Percentiles rank a stretch among this genome's conserved stretches.
Conservation (phyloP, 2,797 vertebrate genomes). For the Pseudopleuronectes americanus region DNA sequence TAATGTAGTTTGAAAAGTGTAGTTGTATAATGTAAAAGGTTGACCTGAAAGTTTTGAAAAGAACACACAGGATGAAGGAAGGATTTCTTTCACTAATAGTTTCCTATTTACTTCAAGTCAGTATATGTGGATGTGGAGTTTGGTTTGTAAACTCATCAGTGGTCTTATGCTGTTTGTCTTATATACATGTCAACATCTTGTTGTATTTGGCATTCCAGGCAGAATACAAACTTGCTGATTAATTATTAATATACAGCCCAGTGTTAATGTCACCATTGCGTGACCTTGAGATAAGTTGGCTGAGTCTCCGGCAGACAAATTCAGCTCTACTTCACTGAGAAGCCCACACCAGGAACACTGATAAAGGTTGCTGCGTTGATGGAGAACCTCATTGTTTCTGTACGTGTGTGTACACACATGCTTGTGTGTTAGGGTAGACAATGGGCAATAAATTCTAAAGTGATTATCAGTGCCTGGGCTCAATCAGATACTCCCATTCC, state of each 20-base stretch:
- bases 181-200: not conserved
- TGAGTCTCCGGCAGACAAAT: conserved; percentile 17
- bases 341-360: conserved; percentile 8
- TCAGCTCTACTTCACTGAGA: conserved; percentile 23
- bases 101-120: not conserved
- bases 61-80: not conserved
- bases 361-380: conserved; percentile 37
- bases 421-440: conserved; percentile 59
- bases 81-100: not conserved
- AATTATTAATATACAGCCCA: conserved; percentile 13
- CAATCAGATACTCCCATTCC: conserved; percentile 58
- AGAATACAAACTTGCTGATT: not conserved
- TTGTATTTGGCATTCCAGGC: not conserved
- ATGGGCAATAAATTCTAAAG: conserved; percentile 65
- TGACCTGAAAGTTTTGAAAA: not conserved
- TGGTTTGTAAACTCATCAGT: not conserved
- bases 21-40: not conserved
- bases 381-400: conserved; percentile 18
- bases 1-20: not conserved
- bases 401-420: conserved; percentile 25
- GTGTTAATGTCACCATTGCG: conserved; percentile 18
- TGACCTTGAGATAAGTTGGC: conserved; percentile 42
- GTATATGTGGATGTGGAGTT: not conserved
- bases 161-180: not conserved
- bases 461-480: conserved; percentile 66